Evolutionary conservation across 2,888 invertebrate genomes (phyloP), one percentile per base, ranked within the genome.

Genomic region (Sphaerophoria rueppellii): DNA sequence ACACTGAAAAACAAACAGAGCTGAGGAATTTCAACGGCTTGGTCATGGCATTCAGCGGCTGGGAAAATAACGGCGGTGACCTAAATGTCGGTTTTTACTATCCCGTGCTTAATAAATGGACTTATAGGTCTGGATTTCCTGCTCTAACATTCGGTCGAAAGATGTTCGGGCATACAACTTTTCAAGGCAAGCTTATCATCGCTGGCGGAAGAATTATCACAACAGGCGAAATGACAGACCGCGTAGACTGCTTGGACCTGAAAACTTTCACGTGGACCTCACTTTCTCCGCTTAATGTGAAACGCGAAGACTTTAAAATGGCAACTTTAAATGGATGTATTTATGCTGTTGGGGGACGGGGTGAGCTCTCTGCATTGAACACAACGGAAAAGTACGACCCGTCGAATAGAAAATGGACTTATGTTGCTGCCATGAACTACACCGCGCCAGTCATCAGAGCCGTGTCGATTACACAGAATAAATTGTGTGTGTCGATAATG

Each of bases 11-110:
- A n/a, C 9, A 50, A n/a, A 24, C 55, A 12, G n/a, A 50, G n/a
- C 7, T 58, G 0, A 72, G 78, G 1, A 72, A 40, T 35, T 58
- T 52, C 4, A 72, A 35, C 7, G 24, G 24, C 24, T 0, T 67
- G 5, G 7, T 67, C 0, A 67, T 67, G 16, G 65, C 58, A 2
- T 46, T 78, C 9, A 72, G 58, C 58, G 72, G 78, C 4, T 78
- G 34, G 57, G 9, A 1, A 7, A 11, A 9, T 0, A 67, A 24
- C 9, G 24, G 6, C 2, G 24, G 37, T 2, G n/a, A 12, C 16
- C 52, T 67, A 5, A 67, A 67, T 35, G 6, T 67, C 6, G 52
- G 52, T 7, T 12, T 52, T 0, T 52, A 52, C n/a, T 40, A 40
- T n/a, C 52, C 65, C 0, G 16, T 6, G 16, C 52, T 37, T 2